A percentile compares a stretch with the other conserved stretches of the same genome.
Conservation (phyloP, 2,888 invertebrate species). For the Dryobotodes eremita region DNA sequence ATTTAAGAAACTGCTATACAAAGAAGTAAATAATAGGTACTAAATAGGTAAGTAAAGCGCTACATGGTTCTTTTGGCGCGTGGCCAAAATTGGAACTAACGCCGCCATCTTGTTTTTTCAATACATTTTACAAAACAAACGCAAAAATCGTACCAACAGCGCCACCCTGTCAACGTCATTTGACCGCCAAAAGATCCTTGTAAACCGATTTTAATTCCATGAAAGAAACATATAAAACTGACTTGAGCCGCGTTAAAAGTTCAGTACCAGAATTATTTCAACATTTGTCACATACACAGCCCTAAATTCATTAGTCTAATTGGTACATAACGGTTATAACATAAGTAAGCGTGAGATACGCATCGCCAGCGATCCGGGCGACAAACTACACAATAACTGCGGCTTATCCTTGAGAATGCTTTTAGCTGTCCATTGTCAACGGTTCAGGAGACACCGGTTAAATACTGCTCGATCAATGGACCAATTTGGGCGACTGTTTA, state of each 20-base stretch:
- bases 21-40: neutral
- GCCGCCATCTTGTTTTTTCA: too few species aligned
- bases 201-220: neutral
- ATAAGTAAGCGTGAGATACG: conserved; percentile 79
- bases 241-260: neutral
- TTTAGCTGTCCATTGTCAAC: conserved; percentile 77
- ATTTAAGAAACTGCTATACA: neutral
- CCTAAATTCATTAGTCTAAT: conserved; percentile 84
- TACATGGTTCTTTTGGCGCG: too few species aligned
- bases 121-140: too few species aligned
- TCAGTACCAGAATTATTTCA: neutral
- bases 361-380: conserved; percentile 78
- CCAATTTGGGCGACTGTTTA: conserved; percentile 32
- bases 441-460: conserved; percentile 57
- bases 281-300: conserved; percentile 65
- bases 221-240: neutral
- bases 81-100: too few species aligned
- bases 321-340: conserved; percentile 81
- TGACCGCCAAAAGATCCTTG: neutral
- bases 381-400: conserved; percentile 81
- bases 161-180: neutral
- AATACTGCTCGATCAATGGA: conserved; percentile 52
- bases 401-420: conserved; percentile 83
- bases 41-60: neutral
- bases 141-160: neutral